Evolutionary conservation across 2,113 vertebrate species (phyloP), one percentile per base, ranked within the genome.

Genomic region (Illadopsis cleaveri): DNA sequence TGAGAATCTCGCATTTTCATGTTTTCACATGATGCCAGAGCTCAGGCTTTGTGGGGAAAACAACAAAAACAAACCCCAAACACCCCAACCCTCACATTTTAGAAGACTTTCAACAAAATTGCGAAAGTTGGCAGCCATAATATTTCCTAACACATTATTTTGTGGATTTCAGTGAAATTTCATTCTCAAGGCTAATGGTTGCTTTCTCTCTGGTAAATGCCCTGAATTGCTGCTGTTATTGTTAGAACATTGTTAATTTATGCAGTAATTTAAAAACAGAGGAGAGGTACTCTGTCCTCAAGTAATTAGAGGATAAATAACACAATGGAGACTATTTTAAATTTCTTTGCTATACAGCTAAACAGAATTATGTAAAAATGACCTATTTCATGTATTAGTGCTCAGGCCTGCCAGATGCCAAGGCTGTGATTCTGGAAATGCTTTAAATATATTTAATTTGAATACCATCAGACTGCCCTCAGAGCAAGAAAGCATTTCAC

Each of bases 121-220:
- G 66, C 6, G 0, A 70, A 94, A 96, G 82, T 70, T 96, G 90
- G 87, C 93, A 95, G 42, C 50, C 30, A 16, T 92, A n/a, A 4
- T 61, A 77, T 86, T 95, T 80, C 90, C 94, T 94, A 90, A 94
- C 85, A 93, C 70, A 73, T 72, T 62, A 93, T 94, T 94, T 78
- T 88, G 93, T 93, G 90, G 79, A 94, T 84, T 88, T 54, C 82
- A 94, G 62, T 62, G 82, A 94, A 93, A 85, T 95, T 96, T 96
- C 84, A 65, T 92, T 95, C 92, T 92, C 79, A 78, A 47, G 68
- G 18, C 84, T 88, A 54, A 82, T 70, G 62, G 47, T 70, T 88
- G 79, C 79, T 96, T 96, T 86, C 64, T 93, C n/a, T 53, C 85
- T 94, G 71, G 40, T 90, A 96, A 86, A 90, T 75, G 48, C 70